Base-by-base conservation (phyloP, 2,797 vertebrate species). In the Scomberomorus guttatus region DNA sequence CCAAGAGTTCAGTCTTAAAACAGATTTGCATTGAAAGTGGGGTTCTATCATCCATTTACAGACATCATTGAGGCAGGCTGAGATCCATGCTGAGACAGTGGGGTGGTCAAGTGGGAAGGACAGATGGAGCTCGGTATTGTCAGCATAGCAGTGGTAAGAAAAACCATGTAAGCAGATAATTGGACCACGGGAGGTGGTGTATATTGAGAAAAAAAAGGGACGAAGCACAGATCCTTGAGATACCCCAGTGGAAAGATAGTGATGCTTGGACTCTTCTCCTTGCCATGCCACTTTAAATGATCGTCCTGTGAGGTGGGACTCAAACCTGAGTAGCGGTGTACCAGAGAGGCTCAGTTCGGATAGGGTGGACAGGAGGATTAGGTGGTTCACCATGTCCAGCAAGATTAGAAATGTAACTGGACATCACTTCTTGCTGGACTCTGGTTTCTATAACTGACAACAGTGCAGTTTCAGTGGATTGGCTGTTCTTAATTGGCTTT, bases 381-480 rank as follows among this genome's bases (percentile, higher is more conserved):
- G n/a, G n/a, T n/a, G n/a, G n/a, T n/a, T n/a, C n/a, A n/a, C n/a
- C n/a, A n/a, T n/a, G n/a, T 55, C 2, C 37, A 27, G 13, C 37
- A 25, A 32, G 20, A 48, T 51, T 7, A 61, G n/a, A 58, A 72
- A 11, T 29, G 44, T 57, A 29, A 77, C 42, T n/a, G 44, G 18
- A 10, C 59, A 18, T 44, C 3, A 3, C 17, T 5, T 71, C 15
- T 59, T 2, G 32, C 54, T 64, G 44, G 57, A 27, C 13, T 1
- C 75, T n/a, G 12, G 34, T 59, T 72, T 65, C 42, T 34, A 12
- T 24, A 25, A 42, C 62, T 42, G 66, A 50, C 67, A 71, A 24
- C 62, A 37, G 25, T 44, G 55, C 37, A 65, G 20, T 66, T 56
- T 52, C 24, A 74, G 18, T 25, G 6, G 29, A 32, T 32, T 32